Conservation (phyloP, 2,888 invertebrate genomes). For the Scelioninae gen. 1 region DNA sequence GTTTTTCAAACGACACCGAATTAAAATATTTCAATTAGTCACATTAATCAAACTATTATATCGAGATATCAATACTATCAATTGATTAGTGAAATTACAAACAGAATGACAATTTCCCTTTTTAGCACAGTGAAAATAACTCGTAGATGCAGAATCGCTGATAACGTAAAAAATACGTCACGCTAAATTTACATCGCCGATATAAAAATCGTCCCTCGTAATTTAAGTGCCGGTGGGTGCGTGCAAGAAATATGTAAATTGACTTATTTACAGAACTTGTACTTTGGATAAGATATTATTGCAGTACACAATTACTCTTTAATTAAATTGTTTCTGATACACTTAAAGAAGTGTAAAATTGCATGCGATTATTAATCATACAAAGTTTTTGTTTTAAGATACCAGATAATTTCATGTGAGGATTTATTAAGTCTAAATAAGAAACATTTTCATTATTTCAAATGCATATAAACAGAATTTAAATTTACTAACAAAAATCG, state of each 20-base stretch:
- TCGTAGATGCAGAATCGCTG: not conserved
- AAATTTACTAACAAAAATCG: too few species aligned
- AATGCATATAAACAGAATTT: too few species aligned
- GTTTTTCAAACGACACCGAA: constrained; percentile 10
- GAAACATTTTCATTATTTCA: too few species aligned
- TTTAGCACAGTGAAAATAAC: not conserved
- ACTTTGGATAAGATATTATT: constrained; percentile 3
- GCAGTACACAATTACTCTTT: constrained; percentile 3
- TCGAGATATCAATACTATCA: not conserved
- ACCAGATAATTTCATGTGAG: too few species aligned
- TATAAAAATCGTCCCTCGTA: constrained; percentile 10
- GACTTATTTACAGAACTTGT: not conserved
- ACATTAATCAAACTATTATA: constrained; percentile 8
- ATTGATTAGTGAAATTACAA: not conserved
- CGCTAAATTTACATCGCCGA: constrained; percentile 1
- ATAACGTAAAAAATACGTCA: constrained; percentile 9
- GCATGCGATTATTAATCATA: too few species aligned
- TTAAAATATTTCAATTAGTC: constrained; percentile 9
- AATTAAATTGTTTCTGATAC: constrained; percentile 10
- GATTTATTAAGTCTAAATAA: too few species aligned
- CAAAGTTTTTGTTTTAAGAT: too few species aligned
- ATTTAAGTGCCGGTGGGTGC: constrained; percentile 9
- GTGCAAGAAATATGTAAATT: constrained; percentile 13
- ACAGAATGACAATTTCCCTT: not conserved
- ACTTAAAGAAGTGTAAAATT: not conserved